Evolutionary conservation across 2,797 vertebrate genomes (phyloP).

Genomic region (Loris lydekkerianus): DNA sequence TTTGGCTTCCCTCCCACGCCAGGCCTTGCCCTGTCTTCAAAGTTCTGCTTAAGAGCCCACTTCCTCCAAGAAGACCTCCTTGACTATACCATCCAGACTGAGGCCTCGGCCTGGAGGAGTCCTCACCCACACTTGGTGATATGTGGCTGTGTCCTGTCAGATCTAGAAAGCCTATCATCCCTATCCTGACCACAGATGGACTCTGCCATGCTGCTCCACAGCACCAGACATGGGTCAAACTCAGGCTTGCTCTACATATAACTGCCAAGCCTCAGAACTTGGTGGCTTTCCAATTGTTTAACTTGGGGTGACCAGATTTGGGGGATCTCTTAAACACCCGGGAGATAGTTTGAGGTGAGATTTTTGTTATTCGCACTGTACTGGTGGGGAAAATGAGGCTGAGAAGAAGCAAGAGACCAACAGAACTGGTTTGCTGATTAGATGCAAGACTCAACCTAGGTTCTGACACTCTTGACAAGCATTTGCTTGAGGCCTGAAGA

Average conservation of each 20-base stretch:
- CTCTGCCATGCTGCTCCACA: not conserved
- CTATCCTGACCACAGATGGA: fast-evolving
- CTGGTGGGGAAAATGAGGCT: not conserved
- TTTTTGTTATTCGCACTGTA: not conserved
- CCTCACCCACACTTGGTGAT: not conserved
- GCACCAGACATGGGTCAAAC: not conserved
- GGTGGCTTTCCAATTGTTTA: not conserved
- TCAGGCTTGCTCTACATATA: not conserved
- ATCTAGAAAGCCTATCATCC: not conserved
- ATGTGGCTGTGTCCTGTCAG: not conserved
- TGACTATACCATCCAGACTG: not conserved
- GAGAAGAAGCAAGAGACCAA: not conserved
- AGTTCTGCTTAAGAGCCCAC: not conserved
- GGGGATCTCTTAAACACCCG: not conserved
- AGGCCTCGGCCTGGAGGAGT: not conserved
- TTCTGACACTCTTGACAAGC: not conserved
- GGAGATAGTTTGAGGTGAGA: not conserved
- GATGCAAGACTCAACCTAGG: not conserved
- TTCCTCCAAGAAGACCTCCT: not conserved
- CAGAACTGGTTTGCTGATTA: not conserved
- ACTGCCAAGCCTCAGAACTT: not conserved
- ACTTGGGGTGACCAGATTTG: not conserved
- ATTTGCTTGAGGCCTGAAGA: not conserved
- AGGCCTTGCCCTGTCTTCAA: not conserved
- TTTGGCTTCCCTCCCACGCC: not conserved